Evolutionary conservation across 1,140 invertebrate genomes (phyloP), one percentile per base, ranked within the genome.

Genomic region (Neocloeon triangulifer): DNA sequence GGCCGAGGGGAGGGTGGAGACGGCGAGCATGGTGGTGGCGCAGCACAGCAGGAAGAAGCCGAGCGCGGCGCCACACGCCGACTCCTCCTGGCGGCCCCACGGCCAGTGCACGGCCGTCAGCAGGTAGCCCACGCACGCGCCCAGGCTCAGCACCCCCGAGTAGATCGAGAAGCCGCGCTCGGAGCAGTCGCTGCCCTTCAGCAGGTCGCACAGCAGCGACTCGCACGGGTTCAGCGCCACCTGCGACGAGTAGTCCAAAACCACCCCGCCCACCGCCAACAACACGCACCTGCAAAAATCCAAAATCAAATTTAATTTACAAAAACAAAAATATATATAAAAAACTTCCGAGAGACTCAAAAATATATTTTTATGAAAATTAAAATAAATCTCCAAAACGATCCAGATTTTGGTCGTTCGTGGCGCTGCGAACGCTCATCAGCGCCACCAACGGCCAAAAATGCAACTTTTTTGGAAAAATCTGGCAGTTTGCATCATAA

Each of bases 221-320:
- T 61, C 58, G 42, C 58, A 60, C 2, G 58, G 58, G 16, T 56
- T 62, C 29, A 61, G 43, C 29, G 53, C 50, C 1, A 51, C 49
- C 40, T 62, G 56, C 39, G 47, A 53, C 20, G 53, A 49, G 37
- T 60, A 61, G 37, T 61, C 58, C 10, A 61, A 39, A 6, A 61
- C 28, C 4, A 62, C 46, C 7, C 53, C 51, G 4, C 55, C 55
- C 10, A 50, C 5, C 5, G 50, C 52, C 5, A 59, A 31, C 16
- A 52, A n/a, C n/a, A n/a, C n/a, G n/a, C n/a, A n/a, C n/a, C n/a
- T n/a, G n/a, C n/a, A n/a, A n/a, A n/a, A n/a, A n/a, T n/a, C n/a
- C n/a, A n/a, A n/a, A n/a, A n/a, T n/a, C n/a, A n/a, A n/a, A n/a
- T n/a, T n/a, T n/a, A n/a, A n/a, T n/a, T n/a, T n/a, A n/a, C n/a